A percentile compares a stretch with the other conserved stretches of the same genome.
Evolutionary conservation across 2,797 vertebrate species (phyloP).

Genomic region (Melopsittacus undulatus): DNA sequence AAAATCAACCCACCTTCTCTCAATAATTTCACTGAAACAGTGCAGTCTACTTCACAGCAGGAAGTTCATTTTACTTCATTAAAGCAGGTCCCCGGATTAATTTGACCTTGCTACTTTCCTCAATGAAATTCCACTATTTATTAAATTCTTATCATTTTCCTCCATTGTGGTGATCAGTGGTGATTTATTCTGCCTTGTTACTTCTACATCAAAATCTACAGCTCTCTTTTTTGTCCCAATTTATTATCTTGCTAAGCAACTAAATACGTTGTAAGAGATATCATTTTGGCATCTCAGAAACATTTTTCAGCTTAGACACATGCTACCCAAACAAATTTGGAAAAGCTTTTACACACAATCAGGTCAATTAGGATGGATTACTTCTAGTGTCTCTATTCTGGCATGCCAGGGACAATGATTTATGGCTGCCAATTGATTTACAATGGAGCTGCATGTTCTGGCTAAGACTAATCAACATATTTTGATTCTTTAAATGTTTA

Average conservation of each 20-base stretch:
- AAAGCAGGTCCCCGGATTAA: not conserved
- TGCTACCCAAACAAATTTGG: constrained; percentile 11
- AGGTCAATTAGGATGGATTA: constrained; percentile 2
- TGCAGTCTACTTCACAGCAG: not conserved
- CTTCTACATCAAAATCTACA: not conserved
- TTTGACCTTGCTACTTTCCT: not conserved
- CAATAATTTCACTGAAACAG: not conserved
- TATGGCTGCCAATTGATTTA: not conserved
- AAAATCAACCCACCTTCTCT: not conserved
- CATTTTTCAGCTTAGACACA: not conserved
- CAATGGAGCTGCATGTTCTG: not conserved
- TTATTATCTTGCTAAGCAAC: not conserved
- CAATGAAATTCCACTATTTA: not conserved
- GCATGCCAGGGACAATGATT: not conserved
- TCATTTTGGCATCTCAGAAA: constrained; percentile 20
- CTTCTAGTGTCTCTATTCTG: constrained; percentile 14
- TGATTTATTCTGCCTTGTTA: not conserved
- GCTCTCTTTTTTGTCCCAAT: not conserved
- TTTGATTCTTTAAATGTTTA: constrained; percentile 19
- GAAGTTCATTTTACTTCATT: not conserved
- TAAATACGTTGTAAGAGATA: not conserved
- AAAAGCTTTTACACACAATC: not conserved
- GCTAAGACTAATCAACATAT: not conserved
- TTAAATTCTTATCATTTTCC: not conserved
- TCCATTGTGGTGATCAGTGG: not conserved